Evolutionary conservation across 2,113 vertebrate genomes (phyloP), one percentile per base, ranked within the genome.

Genomic region (Mormoops blainvillei): DNA sequence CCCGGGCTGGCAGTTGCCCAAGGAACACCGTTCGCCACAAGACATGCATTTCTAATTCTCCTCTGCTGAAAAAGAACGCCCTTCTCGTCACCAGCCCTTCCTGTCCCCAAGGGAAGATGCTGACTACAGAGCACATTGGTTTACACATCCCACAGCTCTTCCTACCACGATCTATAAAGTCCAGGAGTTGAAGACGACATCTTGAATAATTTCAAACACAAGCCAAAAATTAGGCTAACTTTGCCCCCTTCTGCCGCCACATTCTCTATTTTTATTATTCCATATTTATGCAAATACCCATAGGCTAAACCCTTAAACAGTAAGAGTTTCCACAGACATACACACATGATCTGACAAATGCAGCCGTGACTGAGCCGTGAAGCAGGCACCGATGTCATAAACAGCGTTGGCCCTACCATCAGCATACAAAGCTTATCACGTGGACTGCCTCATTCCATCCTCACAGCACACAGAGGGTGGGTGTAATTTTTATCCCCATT

Each of bases 331-430:
- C 50, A 38, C n/a, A 61, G 68, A 80, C 22, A n/a, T 4, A 4
- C 7, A 10, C 26, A 5, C 36, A 8, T 1, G 15, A 43, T n/a
- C 31, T 33, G 61, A 38, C 8, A 6, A 38, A 28, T 63, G 52
- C 11, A 18, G 76, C 14, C 4, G 24, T 6, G 36, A 10, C 0
- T 16, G 20, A 33, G 18, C 33, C 54, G 5, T 1, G 4, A 43
- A 73, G 28, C n/a, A 6, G 15, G 18, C 7, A 0, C 15, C 4
- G 0, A 3, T 0, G 24, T 18, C 19, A 2, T 1, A 24, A 31
- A 41, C 28, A 22, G 1, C 2, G n/a, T 3, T 7, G 56, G 19
- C 24, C 7, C 20, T 18, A 26, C 11, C n/a, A 13, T 36, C 78
- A 50, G 19, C 0, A 10, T 0, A 26, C 50, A 31, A 9, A 6